Evolutionary conservation across 2,888 invertebrate genomes (phyloP).

Genomic region (Mimachlamys varia): DNA sequence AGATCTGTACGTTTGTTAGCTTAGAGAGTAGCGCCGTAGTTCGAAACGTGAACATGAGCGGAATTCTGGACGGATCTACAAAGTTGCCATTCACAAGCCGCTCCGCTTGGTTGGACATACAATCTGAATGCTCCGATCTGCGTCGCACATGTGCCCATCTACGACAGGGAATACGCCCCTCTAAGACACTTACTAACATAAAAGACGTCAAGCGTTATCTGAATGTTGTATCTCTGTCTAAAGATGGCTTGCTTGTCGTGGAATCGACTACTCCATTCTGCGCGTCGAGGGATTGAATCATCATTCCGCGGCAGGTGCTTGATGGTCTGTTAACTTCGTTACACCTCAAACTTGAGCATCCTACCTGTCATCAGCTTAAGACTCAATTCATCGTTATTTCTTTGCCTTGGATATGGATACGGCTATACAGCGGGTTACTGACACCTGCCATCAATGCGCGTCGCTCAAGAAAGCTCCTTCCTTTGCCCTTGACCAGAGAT

Average conservation of each 20-base stretch:
- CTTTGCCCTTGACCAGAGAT: constrained; percentile 40
- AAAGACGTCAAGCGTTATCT: constrained; percentile 57
- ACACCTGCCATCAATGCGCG: constrained; percentile 36
- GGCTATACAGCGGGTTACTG: constrained; percentile 38
- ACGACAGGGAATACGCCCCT: constrained; percentile 43
- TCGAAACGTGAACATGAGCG: constrained; percentile 32
- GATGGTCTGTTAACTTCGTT: constrained; percentile 37
- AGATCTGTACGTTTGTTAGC: constrained; percentile 37
- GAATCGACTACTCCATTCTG: background rate
- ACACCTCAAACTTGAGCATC: constrained; percentile 34
- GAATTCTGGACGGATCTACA: constrained; percentile 38
- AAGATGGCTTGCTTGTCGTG: constrained; percentile 54
- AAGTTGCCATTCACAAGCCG: constrained; percentile 51
- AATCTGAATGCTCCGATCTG: constrained; percentile 52
- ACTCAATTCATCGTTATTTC: constrained; percentile 43
- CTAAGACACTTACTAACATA: constrained; percentile 40
- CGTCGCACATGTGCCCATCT: constrained; percentile 54
- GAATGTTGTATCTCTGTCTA: constrained; percentile 41
- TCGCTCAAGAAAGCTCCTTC: constrained; percentile 34
- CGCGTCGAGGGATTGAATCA: background rate
- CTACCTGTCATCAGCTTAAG: constrained; percentile 46
- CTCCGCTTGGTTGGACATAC: constrained; percentile 48
- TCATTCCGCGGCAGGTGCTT: constrained; percentile 37
- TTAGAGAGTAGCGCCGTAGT: constrained; percentile 45
- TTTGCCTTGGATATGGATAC: constrained; percentile 56